Evolutionary conservation across 1,140 invertebrate species (phyloP).

Genomic region (Phymorhynchus buccinoides): DNA sequence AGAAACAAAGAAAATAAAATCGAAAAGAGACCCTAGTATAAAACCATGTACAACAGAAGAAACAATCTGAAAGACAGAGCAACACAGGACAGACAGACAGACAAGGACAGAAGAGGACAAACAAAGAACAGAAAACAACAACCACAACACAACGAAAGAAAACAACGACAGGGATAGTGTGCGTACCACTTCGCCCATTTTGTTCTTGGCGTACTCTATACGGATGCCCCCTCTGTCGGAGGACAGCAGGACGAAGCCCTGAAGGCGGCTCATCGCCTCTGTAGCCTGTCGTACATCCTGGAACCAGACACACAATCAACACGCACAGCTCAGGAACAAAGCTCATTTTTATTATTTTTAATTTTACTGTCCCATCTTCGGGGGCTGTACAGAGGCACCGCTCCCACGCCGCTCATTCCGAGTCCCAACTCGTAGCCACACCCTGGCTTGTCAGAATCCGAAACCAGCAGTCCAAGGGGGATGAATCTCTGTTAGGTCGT

Average conservation of each 20-base stretch:
- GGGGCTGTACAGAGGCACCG: no score
- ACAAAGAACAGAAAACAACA: not conserved
- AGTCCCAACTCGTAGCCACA: no score
- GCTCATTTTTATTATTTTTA: no score
- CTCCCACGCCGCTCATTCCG: no score
- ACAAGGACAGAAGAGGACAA: not conserved
- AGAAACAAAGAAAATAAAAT: not conserved
- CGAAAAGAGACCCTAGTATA: no score
- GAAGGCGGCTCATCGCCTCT: conserved; percentile 90
- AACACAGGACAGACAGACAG: not conserved
- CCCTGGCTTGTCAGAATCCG: no score
- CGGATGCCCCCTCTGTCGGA: conserved; percentile 94
- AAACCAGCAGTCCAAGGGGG: no score
- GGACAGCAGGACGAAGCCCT: conserved; percentile 94
- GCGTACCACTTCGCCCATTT: conserved; percentile 88
- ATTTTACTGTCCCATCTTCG: no score
- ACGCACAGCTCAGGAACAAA: no score
- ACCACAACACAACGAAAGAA: not conserved
- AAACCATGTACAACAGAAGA: not conserved
- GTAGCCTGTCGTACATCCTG: conserved; percentile 89
- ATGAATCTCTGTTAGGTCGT: no score
- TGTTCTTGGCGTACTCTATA: conserved; percentile 98
- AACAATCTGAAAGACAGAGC: not conserved
- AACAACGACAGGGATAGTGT: not conserved
- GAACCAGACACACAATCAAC: no score